Evolutionary conservation across 2,113 vertebrate genomes (phyloP), one percentile per base, ranked within the genome.

Genomic region (Sinocyclocheilus anophthalmus): DNA sequence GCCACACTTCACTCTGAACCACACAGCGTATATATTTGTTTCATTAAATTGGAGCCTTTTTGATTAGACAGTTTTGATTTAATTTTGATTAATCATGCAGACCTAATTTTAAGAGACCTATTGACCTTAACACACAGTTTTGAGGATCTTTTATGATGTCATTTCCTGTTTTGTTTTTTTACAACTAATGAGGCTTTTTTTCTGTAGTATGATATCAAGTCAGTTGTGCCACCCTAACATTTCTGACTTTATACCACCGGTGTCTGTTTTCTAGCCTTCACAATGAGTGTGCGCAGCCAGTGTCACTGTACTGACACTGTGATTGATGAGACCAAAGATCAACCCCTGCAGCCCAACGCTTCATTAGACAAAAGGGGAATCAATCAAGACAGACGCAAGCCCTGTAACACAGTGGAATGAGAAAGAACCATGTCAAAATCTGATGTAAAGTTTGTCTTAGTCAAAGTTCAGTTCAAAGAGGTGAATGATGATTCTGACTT

Each of bases 371-470:
- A 87, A 84, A 72, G 61, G 20, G 61, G 53, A 61, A 84, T 77
- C 83, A 59, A 67, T 87, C 85, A 86, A 26, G 63, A 84, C 39
- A 79, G 67, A 63, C 57, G 22, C 12, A 81, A 55, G 4, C 76
- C 57, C 83, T 75, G 53, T 30, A 48, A 20, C 80, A 26, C 76
- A 65, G 78, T 50, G 30, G 55, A 80, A 61, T 76, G 65, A 72
- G 75, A 50, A 61, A 89, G 77, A 81, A 83, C 53, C 82, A 57
- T 85, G 81, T 89, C 86, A 90, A 80, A 86, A 86, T 50, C 73
- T 59, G 86, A 84, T 81, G 20, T 79, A 78, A 79, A 76, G 76
- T 87, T 86, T 84, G 76, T 88, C 85, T 87, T 82, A 85, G 84
- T 87, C 87, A 86, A 67, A 85, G 86, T 75, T 75, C 33, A 33